Evolutionary conservation across 2,888 invertebrate genomes (phyloP).

Genomic region (Hirtodrosophila duncani): DNA sequence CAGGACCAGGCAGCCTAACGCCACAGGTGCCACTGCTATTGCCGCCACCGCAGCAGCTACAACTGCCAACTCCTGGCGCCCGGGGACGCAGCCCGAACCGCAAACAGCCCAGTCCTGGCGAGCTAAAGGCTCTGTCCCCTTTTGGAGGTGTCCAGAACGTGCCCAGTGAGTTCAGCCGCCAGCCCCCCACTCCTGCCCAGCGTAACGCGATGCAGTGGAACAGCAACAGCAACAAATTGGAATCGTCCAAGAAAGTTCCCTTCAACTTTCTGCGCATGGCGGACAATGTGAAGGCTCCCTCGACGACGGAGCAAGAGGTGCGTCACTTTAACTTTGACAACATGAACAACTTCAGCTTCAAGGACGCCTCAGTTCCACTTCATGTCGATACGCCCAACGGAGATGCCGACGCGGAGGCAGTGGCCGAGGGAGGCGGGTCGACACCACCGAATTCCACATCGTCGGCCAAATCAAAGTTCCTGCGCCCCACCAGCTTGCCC

Average conservation of each 20-base stretch:
- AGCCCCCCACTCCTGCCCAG: constrained; percentile 71
- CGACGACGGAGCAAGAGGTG: constrained; percentile 64
- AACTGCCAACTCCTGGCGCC: constrained; percentile 39
- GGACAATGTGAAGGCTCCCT: constrained; percentile 76
- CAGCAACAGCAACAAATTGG: constrained; percentile 21
- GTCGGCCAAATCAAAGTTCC: constrained; percentile 81
- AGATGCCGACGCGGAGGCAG: constrained; percentile 24
- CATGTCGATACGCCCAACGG: constrained; percentile 71
- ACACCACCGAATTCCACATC: background rate
- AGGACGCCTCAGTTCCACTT: constrained; percentile 65
- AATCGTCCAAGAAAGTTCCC: constrained; percentile 65
- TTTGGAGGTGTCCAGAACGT: constrained; percentile 75
- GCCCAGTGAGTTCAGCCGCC: constrained; percentile 74
- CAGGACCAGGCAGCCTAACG: constrained; percentile 84
- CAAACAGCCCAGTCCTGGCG: constrained; percentile 69
- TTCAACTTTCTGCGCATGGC: constrained; percentile 78
- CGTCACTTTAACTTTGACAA: constrained; percentile 75
- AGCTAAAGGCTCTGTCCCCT: constrained; percentile 63
- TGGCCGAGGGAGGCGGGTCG: background rate
- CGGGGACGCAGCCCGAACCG: constrained; percentile 71
- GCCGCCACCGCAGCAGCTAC: constrained; percentile 76
- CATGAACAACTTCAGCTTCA: too few species aligned
- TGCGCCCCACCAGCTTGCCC: constrained; percentile 89
- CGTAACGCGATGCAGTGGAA: constrained; percentile 67
- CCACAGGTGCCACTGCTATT: constrained; percentile 59